Base-by-base conservation (phyloP, 1,140 invertebrate genomes). In the Ctenoplectra terminalis region DNA sequence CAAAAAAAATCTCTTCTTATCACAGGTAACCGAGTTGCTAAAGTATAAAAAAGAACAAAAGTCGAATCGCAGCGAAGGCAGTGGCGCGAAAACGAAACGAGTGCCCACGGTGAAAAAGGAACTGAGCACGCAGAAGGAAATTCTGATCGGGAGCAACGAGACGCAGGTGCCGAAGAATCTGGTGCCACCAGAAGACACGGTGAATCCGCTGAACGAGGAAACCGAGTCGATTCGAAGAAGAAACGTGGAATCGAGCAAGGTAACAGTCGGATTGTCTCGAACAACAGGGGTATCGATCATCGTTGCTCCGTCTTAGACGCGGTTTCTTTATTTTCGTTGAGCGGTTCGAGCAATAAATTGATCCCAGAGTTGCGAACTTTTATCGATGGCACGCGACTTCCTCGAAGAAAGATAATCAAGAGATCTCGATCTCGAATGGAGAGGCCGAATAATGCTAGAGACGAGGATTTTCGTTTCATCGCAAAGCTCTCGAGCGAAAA, bases 91-190 rank as follows among this genome's bases (percentile, higher is more conserved):
- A 60, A 86, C 81, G 26, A 93, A 93, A 71, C 90, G 92, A 0
- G 86, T 92, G 79, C 92, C 92, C 0, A 92, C 92, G 1, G 92
- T 93, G 60, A 93, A 93, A 85, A 93, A 93, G 67, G 92, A 93
- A 77, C 83, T 93, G 60, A 91, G 90, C 52, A 89, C 90, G 48
- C 92, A 93, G 71, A 91, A 90, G 69, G 91, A 92, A 71, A 91
- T 93, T 61, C 77, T 90, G 23, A 70, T 87, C 17, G 86, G 54
- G 0, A 84, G 74, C 43, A 93, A 92, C 71, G 91, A 91, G 60
- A 92, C 90, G 29, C 86, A 88, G 76, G 81, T 89, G 74, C 83
- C 83, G 56, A 88, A 90, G 58, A 88, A 61, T 23, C 73, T 86
- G 20, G 26, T 84, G 9, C 82, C 86, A 0, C 74, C 77, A 17